Conservation (phyloP, 2,113 vertebrate species). For the Sorex araneus region DNA sequence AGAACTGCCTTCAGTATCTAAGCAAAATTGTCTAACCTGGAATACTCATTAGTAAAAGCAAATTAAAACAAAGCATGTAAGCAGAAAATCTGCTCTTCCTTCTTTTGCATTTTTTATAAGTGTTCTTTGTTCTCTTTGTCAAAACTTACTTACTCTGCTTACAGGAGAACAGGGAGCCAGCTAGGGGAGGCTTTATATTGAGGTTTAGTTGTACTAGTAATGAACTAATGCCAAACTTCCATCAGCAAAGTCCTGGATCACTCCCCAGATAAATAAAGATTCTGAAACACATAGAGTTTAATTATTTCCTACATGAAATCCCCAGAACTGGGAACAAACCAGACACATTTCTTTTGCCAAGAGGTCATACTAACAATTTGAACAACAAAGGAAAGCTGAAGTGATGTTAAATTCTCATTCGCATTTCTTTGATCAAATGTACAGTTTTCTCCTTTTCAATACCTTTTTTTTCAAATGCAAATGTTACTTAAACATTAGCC, state of each 20-base stretch:
- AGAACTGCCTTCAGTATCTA: conserved; percentile 6
- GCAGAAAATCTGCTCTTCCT: conserved; percentile 12
- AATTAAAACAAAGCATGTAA: background rate
- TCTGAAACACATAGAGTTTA: conserved; percentile 30
- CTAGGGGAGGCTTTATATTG: background rate
- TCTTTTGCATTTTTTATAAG: background rate
- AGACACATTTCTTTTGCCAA: conserved; percentile 31
- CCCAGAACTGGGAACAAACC: conserved; percentile 49
- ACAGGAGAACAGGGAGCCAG: background rate
- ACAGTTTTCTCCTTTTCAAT: conserved; percentile 67
- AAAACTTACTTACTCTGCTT: conserved; percentile 44
- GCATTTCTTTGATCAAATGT: conserved; percentile 77
- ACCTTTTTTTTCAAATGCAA: conserved; percentile 78
- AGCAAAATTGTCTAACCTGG: conserved; percentile 10
- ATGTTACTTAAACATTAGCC: conserved; percentile 81
- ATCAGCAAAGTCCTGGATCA: conserved; percentile 30
- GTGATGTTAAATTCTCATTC: conserved; percentile 69
- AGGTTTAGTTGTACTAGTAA: conserved; percentile 38
- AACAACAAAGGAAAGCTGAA: conserved; percentile 65
- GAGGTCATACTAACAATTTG: conserved; percentile 52
- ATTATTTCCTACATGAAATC: conserved; percentile 57
- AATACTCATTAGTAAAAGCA: background rate
- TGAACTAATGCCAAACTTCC: conserved; percentile 34
- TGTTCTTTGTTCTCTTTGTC: conserved; percentile 48
- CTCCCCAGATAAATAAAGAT: conserved; percentile 40